These are phyloP conservation scores for Drosophila kanekoi DNA, from an alignment of 2,888 invertebrate genomes.

Conservation along the genomic window DNA sequence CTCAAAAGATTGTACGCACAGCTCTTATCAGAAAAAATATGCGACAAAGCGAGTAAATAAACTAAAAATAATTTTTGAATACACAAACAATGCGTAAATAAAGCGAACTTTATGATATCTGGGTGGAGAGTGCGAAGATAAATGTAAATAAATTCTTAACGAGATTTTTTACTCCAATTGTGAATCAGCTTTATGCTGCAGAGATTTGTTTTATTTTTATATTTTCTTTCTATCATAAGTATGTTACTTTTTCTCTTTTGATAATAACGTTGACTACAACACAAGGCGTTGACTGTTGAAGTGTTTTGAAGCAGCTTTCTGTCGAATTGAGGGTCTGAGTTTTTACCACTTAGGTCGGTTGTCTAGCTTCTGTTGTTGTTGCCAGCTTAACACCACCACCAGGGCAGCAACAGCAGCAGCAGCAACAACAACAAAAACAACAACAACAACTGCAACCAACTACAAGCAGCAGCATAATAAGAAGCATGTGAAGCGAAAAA, in stretches of 20 bases:
- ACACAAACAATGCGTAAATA: constrained; percentile 42
- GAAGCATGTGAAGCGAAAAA: constrained; percentile 64
- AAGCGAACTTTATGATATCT: constrained; percentile 21
- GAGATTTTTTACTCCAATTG: constrained; percentile 25
- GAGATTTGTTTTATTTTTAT: constrained; percentile 27
- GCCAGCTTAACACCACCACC: constrained; percentile 53
- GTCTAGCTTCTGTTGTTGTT: constrained; percentile 49
- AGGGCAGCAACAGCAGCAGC: constrained; percentile 11
- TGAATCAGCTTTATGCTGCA: constrained; percentile 21
- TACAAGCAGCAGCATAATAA: constrained; percentile 52
- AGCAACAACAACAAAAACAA: constrained; percentile 22
- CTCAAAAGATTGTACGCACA: constrained; percentile 1
- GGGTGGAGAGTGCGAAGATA: constrained; percentile 11
- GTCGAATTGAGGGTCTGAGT: constrained; percentile 22
- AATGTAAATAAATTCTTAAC: constrained; percentile 57
- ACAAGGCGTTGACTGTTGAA: constrained; percentile 69
- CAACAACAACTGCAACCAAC: constrained; percentile 17
- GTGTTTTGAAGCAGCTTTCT: constrained; percentile 52
- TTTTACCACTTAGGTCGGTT: constrained; percentile 45
- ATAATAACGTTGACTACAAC: constrained; percentile 46
- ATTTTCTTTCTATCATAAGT: constrained; percentile 11
- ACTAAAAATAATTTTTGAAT: constrained; percentile 18
- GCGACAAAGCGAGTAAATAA: constrained; percentile 4
- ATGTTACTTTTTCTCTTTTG: constrained; percentile 17
- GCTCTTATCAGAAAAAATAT: constrained; percentile 2